Evolutionary conservation across 2,888 invertebrate species (phyloP).

Genomic region (Nomada lathburiana): DNA sequence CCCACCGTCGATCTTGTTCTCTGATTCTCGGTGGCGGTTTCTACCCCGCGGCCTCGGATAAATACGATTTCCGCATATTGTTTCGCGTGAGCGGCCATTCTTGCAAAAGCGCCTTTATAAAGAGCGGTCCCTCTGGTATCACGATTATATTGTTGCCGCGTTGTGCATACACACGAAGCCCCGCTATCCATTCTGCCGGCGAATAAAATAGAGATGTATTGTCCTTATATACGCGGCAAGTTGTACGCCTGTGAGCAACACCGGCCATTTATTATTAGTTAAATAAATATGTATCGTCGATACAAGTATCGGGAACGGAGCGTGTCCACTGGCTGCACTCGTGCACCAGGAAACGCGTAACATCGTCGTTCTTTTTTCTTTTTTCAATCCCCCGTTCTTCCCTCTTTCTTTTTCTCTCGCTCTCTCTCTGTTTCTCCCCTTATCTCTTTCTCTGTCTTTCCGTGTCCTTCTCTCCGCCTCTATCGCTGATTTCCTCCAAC

Average conservation of each 20-base stretch:
- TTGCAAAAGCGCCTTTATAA: constrained; percentile 66
- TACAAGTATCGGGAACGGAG: constrained; percentile 6
- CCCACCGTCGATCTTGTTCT: constrained; percentile 65
- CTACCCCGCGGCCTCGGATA: constrained; percentile 72
- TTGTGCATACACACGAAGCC: constrained; percentile 47
- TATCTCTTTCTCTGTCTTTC: no score
- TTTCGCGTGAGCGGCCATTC: constrained; percentile 63
- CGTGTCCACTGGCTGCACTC: constrained; percentile 40
- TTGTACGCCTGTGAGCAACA: constrained; percentile 68
- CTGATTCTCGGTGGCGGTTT: constrained; percentile 66
- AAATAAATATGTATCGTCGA: constrained; percentile 62
- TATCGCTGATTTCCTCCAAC: constrained; percentile 15
- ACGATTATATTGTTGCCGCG: constrained; percentile 77
- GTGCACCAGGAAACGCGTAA: constrained; percentile 52
- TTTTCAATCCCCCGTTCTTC: neutral
- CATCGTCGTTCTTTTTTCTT: constrained; percentile 8
- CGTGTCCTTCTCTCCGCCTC: neutral
- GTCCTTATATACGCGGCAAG: constrained; percentile 75
- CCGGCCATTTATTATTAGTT: constrained; percentile 75
- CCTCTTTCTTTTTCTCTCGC: no score
- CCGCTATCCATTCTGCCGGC: constrained; percentile 63
- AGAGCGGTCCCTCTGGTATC: constrained; percentile 69
- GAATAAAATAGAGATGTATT: constrained; percentile 81
- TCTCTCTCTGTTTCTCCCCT: no score
- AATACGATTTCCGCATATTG: constrained; percentile 77